Conservation (phyloP, 2,888 invertebrate species). For the Drosophila kambysellisi region DNA sequence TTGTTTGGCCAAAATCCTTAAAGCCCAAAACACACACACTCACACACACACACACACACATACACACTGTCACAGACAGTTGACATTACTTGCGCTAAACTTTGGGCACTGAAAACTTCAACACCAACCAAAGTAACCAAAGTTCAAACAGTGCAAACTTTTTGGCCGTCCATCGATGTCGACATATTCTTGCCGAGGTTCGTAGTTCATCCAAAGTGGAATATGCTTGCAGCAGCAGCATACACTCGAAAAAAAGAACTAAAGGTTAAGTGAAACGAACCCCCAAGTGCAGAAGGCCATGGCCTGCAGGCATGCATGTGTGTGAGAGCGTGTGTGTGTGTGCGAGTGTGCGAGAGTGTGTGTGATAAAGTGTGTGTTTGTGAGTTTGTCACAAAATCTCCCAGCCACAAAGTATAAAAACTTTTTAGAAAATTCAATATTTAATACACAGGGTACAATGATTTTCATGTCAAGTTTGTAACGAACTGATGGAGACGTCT, state of each 20-base stretch:
- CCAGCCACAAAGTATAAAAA: constrained; percentile 71
- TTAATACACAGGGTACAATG: rapidly evolving
- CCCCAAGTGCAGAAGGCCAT: constrained; percentile 50
- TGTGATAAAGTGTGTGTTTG: constrained; percentile 1
- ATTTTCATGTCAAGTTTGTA: not conserved
- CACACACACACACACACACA: constrained; percentile 6
- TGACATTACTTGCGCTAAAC: constrained; percentile 45
- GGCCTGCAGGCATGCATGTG: constrained; percentile 22
- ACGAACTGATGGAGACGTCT: not conserved
- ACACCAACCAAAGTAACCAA: constrained; percentile 63
- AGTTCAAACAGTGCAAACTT: constrained; percentile 69
- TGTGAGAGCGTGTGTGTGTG: not conserved
- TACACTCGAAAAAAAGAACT: constrained; percentile 7
- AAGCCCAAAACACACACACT: constrained; percentile 4
- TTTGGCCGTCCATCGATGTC: constrained; percentile 50
- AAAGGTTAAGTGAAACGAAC: constrained; percentile 75
- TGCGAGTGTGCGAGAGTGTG: not conserved
- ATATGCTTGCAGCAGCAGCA: constrained; percentile 16
- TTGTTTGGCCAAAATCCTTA: constrained; percentile 51
- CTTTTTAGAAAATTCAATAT: constrained; percentile 51
- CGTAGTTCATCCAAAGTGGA: constrained; percentile 8
- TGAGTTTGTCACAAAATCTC: constrained; percentile 52
- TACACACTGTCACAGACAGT: constrained; percentile 8
- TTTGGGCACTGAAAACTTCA: constrained; percentile 55
- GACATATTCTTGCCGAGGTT: constrained; percentile 57